These are phyloP conservation scores for Rhadina sibilatrix DNA, from an alignment of 2,113 vertebrate species.

Conservation along the genomic window DNA sequence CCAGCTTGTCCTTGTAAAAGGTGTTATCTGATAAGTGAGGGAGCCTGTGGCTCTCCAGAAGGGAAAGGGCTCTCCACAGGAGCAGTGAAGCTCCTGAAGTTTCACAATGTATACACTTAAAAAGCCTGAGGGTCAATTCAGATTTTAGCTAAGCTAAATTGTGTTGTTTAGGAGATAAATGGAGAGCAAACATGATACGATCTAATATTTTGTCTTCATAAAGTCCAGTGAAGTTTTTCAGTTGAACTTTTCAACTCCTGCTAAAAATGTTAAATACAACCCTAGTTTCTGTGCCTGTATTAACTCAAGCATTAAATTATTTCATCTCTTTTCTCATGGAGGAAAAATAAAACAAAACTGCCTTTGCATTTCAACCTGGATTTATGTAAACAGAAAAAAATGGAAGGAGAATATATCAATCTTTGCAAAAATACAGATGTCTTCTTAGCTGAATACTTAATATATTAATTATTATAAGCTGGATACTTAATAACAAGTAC, in stretches of 20 bases:
- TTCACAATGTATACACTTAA: neutral
- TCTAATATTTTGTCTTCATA: conserved; percentile 10
- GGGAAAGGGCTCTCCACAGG: neutral
- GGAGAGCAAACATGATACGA: neutral
- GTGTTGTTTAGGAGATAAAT: neutral
- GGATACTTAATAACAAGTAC: neutral
- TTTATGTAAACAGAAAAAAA: neutral
- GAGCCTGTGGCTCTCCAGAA: neutral
- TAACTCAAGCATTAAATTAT: neutral
- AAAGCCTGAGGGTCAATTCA: neutral
- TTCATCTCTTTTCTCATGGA: neutral
- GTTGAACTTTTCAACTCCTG: conserved; percentile 36
- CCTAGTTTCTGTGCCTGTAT: neutral
- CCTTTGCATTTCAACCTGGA: neutral
- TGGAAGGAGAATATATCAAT: neutral
- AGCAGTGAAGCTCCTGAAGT: neutral
- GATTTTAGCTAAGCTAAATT: neutral
- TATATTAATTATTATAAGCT: neutral
- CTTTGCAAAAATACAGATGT: neutral
- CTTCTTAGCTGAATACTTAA: neutral
- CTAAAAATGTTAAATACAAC: neutral
- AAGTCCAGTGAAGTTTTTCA: conserved; percentile 42
- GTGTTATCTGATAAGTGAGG: neutral
- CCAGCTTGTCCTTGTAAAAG: neutral
- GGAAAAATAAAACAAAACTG: neutral